Conservation (phyloP, 2,888 invertebrate genomes). For the Catocala nupta region DNA sequence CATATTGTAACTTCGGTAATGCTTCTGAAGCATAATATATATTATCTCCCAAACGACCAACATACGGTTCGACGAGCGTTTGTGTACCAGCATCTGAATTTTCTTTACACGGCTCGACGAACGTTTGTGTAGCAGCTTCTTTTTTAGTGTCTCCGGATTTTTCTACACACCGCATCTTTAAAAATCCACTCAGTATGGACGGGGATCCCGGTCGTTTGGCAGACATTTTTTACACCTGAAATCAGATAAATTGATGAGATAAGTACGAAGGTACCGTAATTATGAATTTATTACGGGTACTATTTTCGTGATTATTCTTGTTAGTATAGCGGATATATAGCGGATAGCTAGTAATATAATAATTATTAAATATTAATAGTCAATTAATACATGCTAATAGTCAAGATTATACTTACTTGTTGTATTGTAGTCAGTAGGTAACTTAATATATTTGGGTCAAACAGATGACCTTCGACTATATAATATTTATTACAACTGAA, state of each 20-base stretch:
- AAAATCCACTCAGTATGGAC: constrained; percentile 21
- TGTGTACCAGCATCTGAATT: constrained; percentile 14
- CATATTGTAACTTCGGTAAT: constrained; percentile 16
- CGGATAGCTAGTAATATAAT: no score
- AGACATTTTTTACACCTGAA: constrained; percentile 21
- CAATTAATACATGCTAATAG: constrained; percentile 20
- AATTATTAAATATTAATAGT: constrained; percentile 11
- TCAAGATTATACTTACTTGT: constrained; percentile 24
- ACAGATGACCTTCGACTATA: constrained; percentile 21
- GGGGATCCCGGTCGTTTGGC: constrained; percentile 19
- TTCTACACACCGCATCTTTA: constrained; percentile 20
- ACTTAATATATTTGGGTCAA: constrained; percentile 19
- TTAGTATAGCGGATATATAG: no score
- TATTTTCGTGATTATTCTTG: constrained; percentile 21
- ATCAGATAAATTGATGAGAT: constrained; percentile 15
- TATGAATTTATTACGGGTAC: constrained; percentile 19
- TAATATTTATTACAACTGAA: constrained; percentile 16
- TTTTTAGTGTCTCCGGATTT: constrained; percentile 14
- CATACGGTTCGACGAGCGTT: constrained; percentile 20
- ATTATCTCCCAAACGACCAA: constrained; percentile 18
- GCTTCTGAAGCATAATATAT: constrained; percentile 19
- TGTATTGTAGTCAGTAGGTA: constrained; percentile 21
- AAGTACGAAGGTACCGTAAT: constrained; percentile 11
- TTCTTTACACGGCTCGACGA: constrained; percentile 13
- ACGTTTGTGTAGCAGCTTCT: constrained; percentile 17